A percentile compares a stretch with the other conserved stretches of the same genome.
phyloP scores from a whole-genome alignment of 2,797 vertebrate genomes.

The Alcedo atthis region DNA sequence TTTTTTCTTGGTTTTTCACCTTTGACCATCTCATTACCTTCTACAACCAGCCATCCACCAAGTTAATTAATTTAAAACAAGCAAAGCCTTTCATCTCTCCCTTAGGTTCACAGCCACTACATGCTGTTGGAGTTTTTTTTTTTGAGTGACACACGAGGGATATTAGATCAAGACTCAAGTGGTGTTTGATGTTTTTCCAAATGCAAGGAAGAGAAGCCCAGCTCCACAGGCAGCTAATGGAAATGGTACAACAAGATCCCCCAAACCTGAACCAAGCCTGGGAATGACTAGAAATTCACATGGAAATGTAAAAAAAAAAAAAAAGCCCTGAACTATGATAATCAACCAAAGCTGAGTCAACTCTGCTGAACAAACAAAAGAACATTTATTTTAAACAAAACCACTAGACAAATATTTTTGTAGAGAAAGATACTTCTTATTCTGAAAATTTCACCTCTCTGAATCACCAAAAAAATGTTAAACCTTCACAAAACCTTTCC shows the following conservation, averaged over 20 bases:
- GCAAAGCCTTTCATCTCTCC: background rate
- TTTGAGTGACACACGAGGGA: background rate
- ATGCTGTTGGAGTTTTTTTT: background rate
- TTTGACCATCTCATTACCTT: background rate
- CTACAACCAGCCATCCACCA: background rate
- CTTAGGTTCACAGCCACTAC: background rate
- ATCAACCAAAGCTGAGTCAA: conserved; percentile 58
- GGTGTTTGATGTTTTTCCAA: conserved; percentile 25
- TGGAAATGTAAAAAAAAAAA: conserved; percentile 52
- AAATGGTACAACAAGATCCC: background rate
- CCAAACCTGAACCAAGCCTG: conserved; percentile 49
- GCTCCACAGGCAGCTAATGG: conserved; percentile 20
- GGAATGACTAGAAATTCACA: conserved; percentile 62
- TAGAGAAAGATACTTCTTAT: background rate
- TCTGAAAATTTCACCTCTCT: conserved; percentile 6
- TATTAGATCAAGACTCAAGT: background rate
- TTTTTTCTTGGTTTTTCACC: background rate
- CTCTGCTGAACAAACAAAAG: conserved; percentile 40
- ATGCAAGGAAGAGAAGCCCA: background rate
- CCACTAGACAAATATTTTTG: conserved; percentile 11
- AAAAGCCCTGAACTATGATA: conserved; percentile 16
- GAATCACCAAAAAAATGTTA: background rate
- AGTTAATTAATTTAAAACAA: background rate
- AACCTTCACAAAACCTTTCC: background rate
- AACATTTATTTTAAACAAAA: conserved; percentile 36